Base-by-base conservation (phyloP, 2,797 vertebrate genomes). In the Sebastiscus albofasciatus region DNA sequence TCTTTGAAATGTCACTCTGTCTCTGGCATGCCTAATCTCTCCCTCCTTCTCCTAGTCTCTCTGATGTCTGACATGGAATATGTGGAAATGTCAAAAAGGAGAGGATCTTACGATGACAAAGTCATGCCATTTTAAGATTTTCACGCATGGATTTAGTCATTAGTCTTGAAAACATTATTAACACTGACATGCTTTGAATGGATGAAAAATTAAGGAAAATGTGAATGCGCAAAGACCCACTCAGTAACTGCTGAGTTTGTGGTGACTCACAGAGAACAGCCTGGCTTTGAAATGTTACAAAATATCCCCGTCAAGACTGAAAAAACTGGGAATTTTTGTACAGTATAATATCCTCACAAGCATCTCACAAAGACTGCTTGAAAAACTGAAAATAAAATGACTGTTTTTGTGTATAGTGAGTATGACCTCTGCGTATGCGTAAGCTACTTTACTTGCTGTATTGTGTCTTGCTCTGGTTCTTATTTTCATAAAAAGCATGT, bases 1-100 rank as follows among this genome's bases (percentile, higher is more conserved):
- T 76, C 73, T 87, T 88, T 87, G 86, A 94, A 95, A 93, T 94
- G 92, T 94, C 94, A 95, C 91, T 94, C 87, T 79, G 81, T 75
- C 83, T 87, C 78, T 90, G 82, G 65, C 90, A 88, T 88, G 90
- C 90, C 79, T 92, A 82, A 46, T 89, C 82, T 70, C 75, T 68
- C 60, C 74, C 29, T 36, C 70, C 46, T 49, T 34, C 60, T 73
- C 12, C 54, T 29, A 49, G 16, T 68, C 67, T 68, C 56, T 60
- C 67, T 81, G 77, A 85, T 69, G 72, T 84, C 70, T 90, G 81
- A 86, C 86, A 74, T 79, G 56, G 62, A 87, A 73, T 77, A 83
- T 74, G 34, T 76, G 39, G 46, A 92, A 89, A 92, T 91, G 85
- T 91, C 85, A 90, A 66, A 89, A 80, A 83, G 16, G 31, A 84